phyloP scores from a whole-genome alignment of 2,797 vertebrate genomes.

The Hafferia zeledoni region DNA sequence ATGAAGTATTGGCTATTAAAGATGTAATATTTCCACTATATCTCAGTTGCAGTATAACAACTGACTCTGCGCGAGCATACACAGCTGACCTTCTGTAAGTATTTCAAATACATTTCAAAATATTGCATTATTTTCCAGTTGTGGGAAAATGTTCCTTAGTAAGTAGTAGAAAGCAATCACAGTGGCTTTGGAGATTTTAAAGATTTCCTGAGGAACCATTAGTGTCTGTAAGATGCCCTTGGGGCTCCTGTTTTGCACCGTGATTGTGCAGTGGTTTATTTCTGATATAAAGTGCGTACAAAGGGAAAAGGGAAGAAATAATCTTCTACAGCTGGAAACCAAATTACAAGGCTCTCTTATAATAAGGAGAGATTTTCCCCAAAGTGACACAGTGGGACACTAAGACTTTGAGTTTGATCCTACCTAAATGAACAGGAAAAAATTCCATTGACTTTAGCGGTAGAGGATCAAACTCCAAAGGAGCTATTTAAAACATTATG shows the following conservation, averaged over 20 bases:
- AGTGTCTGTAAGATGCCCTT: constrained; percentile 46
- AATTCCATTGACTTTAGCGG: not conserved
- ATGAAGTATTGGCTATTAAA: constrained; percentile 1
- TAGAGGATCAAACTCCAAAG: constrained; percentile 4
- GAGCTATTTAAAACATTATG: not conserved
- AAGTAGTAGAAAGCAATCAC: constrained; percentile 42
- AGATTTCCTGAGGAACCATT: constrained; percentile 43
- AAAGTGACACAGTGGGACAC: constrained; percentile 53
- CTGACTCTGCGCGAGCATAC: not conserved
- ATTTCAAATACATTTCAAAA: constrained; percentile 44
- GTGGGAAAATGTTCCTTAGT: constrained; percentile 15
- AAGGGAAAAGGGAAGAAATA: constrained; percentile 43
- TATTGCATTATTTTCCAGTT: constrained; percentile 53
- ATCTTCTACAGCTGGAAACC: constrained; percentile 55
- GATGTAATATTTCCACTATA: constrained; percentile 16
- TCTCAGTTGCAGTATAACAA: not conserved
- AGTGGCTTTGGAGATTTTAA: constrained; percentile 49
- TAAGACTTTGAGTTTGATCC: constrained; percentile 46
- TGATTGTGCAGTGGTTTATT: constrained; percentile 52
- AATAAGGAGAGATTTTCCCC: constrained; percentile 52
- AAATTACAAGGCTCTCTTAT: constrained; percentile 48
- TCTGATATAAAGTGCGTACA: constrained; percentile 42
- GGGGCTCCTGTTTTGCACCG: constrained; percentile 54
- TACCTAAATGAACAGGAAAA: constrained; percentile 43
- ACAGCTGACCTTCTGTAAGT: constrained; percentile 32